phyloP scores from a whole-genome alignment of 2,888 invertebrate species.

The Erynnis tages region DNA sequence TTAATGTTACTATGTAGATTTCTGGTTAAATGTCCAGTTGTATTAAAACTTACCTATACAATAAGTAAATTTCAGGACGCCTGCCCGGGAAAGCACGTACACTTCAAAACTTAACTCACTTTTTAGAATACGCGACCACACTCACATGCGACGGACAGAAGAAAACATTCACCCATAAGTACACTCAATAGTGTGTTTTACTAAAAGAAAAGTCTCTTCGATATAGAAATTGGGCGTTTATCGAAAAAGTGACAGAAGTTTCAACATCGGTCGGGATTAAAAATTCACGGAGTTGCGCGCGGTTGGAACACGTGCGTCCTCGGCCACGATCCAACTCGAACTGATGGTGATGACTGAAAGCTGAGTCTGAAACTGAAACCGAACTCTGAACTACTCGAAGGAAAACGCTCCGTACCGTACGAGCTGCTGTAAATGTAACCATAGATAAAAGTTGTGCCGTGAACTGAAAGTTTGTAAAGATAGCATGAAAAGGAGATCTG shows the following conservation, averaged over 20 bases:
- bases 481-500: background rate
- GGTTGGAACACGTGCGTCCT: constrained; percentile 36
- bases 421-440: constrained; percentile 32
- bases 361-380: constrained; percentile 38
- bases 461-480: constrained; percentile 2
- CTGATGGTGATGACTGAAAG: constrained; percentile 32
- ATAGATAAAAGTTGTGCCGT: constrained; percentile 31
- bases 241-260: constrained; percentile 35
- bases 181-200: background rate
- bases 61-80: constrained; percentile 64
- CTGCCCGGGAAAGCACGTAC: constrained; percentile 54
- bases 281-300: constrained; percentile 56
- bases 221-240: constrained; percentile 39
- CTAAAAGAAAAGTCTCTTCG: constrained; percentile 17
- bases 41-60: constrained; percentile 51
- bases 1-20: too few relatives aligned
- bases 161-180: constrained; percentile 13
- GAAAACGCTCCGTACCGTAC: background rate
- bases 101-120: constrained; percentile 64
- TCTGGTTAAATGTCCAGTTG: background rate
- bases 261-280: constrained; percentile 54
- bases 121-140: background rate
- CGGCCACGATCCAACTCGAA: constrained; percentile 31
- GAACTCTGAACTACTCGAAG: too few relatives aligned
- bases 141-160: background rate